phyloP scores from a whole-genome alignment of 30 jellyfish, hydroid and myxozoan species.

The Sanderia malayensis region DNA sequence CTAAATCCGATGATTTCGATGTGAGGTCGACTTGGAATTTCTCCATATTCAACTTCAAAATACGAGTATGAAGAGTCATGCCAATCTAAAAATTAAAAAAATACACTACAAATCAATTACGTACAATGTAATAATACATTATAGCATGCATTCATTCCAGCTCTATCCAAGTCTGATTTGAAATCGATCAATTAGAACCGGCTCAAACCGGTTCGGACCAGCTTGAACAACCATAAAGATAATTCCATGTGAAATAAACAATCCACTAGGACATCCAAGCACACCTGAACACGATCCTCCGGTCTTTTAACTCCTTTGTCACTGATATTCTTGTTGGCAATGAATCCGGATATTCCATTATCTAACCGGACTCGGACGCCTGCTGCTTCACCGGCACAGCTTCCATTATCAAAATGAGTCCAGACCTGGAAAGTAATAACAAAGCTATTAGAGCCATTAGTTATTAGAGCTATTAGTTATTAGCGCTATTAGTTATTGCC shows the following conservation, averaged over 20 bases:
- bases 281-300: constrained; percentile 86
- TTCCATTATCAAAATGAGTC: constrained; percentile 96
- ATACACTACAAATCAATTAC: too few relatives aligned
- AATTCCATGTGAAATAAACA: too few relatives aligned
- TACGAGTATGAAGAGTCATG: constrained; percentile 89
- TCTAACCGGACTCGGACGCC: constrained; percentile 91
- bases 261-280: too few relatives aligned
- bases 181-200: too few relatives aligned
- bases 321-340: constrained; percentile 81
- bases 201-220: too few relatives aligned
- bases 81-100: constrained; percentile 77
- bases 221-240: too few relatives aligned
- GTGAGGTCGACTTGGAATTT: constrained; percentile 88
- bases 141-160: too few relatives aligned
- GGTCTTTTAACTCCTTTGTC: constrained; percentile 89
- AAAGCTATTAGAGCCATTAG: background rate
- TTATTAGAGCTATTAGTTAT: too few relatives aligned
- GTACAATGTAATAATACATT: too few relatives aligned
- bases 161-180: too few relatives aligned
- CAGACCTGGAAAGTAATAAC: constrained; percentile 61
- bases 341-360: constrained; percentile 83
- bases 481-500: too few relatives aligned
- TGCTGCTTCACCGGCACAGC: constrained; percentile 97
- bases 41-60: constrained; percentile 75
- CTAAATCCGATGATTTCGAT: constrained; percentile 81